Conservation (phyloP, 2,797 vertebrate genomes). For the Megaceryle alcyon region DNA sequence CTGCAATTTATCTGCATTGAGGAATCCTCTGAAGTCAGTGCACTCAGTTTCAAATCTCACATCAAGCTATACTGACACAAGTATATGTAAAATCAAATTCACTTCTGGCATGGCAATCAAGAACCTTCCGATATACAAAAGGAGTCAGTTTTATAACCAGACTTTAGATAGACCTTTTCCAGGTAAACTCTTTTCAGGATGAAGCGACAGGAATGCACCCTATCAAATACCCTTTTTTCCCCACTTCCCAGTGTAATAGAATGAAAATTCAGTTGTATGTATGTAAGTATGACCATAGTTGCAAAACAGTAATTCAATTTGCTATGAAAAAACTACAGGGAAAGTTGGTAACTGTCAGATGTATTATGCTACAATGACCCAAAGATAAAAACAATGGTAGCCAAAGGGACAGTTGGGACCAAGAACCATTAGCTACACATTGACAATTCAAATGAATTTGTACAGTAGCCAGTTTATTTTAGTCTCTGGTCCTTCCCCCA, state of each 20-base stretch:
- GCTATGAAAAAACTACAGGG: background rate
- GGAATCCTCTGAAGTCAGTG: background rate
- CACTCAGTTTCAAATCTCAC: background rate
- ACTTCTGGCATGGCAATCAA: background rate
- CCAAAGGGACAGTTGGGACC: conserved; percentile 27
- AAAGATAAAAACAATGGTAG: background rate
- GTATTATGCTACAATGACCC: conserved; percentile 6
- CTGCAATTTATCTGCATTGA: background rate
- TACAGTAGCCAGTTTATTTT: background rate
- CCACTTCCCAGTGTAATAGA: background rate
- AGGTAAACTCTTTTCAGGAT: background rate
- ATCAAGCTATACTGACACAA: background rate
- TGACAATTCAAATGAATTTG: conserved; percentile 11
- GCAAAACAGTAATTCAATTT: background rate
- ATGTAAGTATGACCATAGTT: background rate
- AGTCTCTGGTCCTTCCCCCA: background rate
- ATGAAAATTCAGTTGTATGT: background rate
- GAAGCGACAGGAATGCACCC: background rate
- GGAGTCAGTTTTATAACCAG: background rate
- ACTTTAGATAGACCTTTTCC: background rate
- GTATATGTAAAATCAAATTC: background rate
- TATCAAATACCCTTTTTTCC: background rate
- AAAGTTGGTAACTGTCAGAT: background rate
- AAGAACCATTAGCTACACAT: background rate
- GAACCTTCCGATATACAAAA: background rate